These are phyloP conservation scores for Habrosyne pyritoides DNA, from an alignment of 2,888 invertebrate genomes.

Conservation along the genomic window DNA sequence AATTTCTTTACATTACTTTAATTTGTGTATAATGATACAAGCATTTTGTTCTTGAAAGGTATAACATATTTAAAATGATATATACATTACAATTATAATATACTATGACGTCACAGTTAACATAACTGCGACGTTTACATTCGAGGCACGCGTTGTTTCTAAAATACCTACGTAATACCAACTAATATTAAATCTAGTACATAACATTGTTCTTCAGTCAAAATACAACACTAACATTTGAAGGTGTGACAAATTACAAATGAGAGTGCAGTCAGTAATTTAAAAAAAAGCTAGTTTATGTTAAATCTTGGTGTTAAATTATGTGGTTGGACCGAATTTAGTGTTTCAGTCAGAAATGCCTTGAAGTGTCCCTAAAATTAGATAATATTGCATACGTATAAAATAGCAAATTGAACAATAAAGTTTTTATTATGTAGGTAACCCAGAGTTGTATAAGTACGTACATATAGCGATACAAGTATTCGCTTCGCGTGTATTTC, in stretches of 20 bases:
- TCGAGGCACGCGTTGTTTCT: conserved; percentile 56
- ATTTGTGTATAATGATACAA: conserved; percentile 6
- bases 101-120: conserved; percentile 61
- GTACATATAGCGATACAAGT: background rate
- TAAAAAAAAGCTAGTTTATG: background rate
- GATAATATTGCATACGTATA: background rate
- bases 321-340: background rate
- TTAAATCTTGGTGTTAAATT: background rate
- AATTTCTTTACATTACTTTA: conserved; percentile 2
- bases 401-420: background rate
- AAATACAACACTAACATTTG: background rate
- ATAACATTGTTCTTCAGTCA: background rate
- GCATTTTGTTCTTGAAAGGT: conserved; percentile 6
- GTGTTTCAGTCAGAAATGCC: no score
- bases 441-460: background rate
- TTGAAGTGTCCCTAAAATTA: background rate
- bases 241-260: background rate
- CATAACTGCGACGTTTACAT: conserved; percentile 61
- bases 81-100: conserved; percentile 19
- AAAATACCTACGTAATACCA: conserved; percentile 20
- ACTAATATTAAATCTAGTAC: background rate
- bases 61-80: conserved; percentile 2
- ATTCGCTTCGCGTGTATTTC: background rate
- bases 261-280: background rate
- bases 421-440: background rate